These are phyloP conservation scores for Leptinotarsa texana DNA, from an alignment of 1,140 invertebrate genomes.

Conservation along the genomic window DNA sequence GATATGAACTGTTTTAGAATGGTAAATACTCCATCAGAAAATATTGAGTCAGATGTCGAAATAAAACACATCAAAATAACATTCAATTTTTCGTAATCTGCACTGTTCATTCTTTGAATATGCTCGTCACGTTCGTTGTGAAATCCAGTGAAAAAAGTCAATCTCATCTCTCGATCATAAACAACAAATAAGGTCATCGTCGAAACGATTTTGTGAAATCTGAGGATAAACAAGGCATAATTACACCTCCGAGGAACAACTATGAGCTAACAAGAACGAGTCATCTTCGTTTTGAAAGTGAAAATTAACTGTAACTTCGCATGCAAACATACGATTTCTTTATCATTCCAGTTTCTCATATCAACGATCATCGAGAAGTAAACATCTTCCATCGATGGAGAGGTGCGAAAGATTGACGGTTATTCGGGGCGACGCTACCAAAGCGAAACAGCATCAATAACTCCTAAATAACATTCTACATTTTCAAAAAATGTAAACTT, in stretches of 20 bases:
- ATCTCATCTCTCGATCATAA: background rate
- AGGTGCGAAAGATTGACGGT: no score
- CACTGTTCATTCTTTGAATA: background rate
- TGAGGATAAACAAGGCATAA: background rate
- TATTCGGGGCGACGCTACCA: no score
- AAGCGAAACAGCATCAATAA: no score
- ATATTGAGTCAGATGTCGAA: no score
- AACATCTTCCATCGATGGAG: no score
- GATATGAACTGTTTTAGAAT: no score
- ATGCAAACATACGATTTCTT: conserved; percentile 17
- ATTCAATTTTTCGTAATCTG: no score
- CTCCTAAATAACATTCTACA: no score
- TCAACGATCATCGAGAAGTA: no score
- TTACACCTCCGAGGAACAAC: conserved; percentile 3
- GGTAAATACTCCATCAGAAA: no score
- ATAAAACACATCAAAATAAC: no score
- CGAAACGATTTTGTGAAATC: conserved; percentile 11
- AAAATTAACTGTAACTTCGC: conserved; percentile 14
- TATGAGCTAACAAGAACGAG: background rate
- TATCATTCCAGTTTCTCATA: background rate
- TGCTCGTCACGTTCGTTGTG: background rate
- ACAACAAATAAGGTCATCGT: conserved; percentile 11
- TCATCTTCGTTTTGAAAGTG: conserved; percentile 11
- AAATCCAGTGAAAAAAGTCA: background rate
- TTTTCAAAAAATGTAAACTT: no score